Evolutionary conservation across 2,113 vertebrate genomes (phyloP).

Genomic region (Trematomus loennbergii): DNA sequence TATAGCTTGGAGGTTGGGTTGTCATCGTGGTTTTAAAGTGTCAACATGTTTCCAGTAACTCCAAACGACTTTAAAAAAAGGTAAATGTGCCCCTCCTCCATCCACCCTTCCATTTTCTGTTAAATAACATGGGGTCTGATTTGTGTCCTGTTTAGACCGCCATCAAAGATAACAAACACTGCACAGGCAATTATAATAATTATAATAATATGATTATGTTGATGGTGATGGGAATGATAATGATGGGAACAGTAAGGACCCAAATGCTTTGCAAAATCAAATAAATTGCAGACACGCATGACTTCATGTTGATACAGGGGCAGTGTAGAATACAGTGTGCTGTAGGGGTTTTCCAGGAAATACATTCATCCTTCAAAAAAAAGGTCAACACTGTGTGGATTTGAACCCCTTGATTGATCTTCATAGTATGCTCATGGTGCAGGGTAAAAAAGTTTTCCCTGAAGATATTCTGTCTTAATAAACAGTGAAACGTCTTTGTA

Average conservation of each 20-base stretch:
- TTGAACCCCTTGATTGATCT: background rate
- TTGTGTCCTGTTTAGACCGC: conserved; percentile 54
- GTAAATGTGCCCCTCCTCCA: conserved; percentile 13
- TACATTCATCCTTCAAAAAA: conserved; percentile 1
- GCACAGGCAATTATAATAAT: conserved; percentile 67
- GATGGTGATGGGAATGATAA: conserved; percentile 57
- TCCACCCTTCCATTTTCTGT: background rate
- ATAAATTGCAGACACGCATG: conserved; percentile 30
- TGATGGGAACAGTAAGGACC: conserved; percentile 44
- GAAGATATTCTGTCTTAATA: conserved; percentile 8
- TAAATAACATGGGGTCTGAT: conserved; percentile 33
- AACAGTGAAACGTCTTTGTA: conserved; percentile 27
- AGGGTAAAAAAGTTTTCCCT: background rate
- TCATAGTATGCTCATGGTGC: background rate
- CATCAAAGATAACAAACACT: conserved; percentile 61
- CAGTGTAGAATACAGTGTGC: background rate
- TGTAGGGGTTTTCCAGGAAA: conserved; percentile 25
- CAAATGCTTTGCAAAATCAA: conserved; percentile 15
- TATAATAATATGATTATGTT: conserved; percentile 68
- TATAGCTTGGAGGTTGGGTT: background rate
- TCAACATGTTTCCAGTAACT: conserved; percentile 24
- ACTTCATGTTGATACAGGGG: conserved; percentile 8
- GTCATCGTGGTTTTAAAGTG: conserved; percentile 5
- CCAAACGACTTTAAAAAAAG: background rate
- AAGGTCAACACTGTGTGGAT: conserved; percentile 10